Evolutionary conservation across 2,888 invertebrate species (phyloP).

Genomic region (Meta bourneti): DNA sequence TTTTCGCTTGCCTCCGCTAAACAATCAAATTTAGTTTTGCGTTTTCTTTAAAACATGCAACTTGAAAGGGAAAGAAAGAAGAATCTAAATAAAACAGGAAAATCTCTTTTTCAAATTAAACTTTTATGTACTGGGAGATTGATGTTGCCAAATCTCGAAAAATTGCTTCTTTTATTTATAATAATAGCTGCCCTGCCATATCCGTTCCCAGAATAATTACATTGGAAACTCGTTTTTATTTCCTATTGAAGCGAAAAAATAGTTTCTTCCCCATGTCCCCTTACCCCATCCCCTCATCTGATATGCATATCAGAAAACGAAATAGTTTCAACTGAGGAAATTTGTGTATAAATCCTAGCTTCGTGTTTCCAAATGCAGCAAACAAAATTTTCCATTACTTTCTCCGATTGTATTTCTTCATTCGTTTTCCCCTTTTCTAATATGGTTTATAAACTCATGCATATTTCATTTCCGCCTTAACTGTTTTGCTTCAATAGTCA

Average conservation of each 20-base stretch:
- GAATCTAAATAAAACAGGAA: conserved; percentile 5
- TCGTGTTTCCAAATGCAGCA: conserved; percentile 48
- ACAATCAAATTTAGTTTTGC: conserved; percentile 42
- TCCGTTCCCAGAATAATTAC: conserved; percentile 52
- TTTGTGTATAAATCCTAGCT: conserved; percentile 51
- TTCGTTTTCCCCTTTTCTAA: conserved; percentile 46
- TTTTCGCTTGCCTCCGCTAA: conserved; percentile 1
- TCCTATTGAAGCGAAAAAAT: conserved; percentile 49
- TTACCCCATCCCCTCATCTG: conserved; percentile 20
- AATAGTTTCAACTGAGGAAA: conserved; percentile 28
- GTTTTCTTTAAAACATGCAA: conserved; percentile 42
- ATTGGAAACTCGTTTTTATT: conserved; percentile 53
- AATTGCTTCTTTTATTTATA: conserved; percentile 62
- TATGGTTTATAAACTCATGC: conserved; percentile 55
- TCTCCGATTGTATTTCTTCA: conserved; percentile 48
- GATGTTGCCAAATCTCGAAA: conserved; percentile 55
- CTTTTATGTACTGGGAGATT: conserved; percentile 57
- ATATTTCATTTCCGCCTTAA: conserved; percentile 49
- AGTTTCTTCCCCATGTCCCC: background rate
- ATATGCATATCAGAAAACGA: conserved; percentile 49
- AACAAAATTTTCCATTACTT: conserved; percentile 61
- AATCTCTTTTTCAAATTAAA: conserved; percentile 52
- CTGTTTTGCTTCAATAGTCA: conserved; percentile 35
- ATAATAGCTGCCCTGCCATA: conserved; percentile 34
- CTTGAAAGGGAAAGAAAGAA: background rate